phyloP scores from a whole-genome alignment of 2,888 invertebrate species.

The Calliscelio sp. region DNA sequence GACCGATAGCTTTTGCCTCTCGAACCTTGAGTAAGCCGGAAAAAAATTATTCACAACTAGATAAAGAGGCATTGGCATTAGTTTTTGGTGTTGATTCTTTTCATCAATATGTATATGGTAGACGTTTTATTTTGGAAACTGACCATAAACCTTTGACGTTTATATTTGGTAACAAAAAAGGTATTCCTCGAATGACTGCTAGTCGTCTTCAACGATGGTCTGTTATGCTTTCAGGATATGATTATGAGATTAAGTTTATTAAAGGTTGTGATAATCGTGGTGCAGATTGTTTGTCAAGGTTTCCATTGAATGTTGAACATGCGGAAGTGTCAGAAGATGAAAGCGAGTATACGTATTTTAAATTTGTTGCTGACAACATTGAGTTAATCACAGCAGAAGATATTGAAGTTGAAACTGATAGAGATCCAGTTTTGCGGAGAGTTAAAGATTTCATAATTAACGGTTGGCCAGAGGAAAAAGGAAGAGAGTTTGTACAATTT shows the following conservation, averaged over 20 bases:
- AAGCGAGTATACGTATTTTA: not conserved
- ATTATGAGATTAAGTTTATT: conserved; percentile 73
- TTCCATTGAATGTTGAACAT: conserved; percentile 43
- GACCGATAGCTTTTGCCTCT: conserved; percentile 59
- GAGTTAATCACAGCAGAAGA: not conserved
- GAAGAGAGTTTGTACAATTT: not conserved
- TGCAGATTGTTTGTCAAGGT: conserved; percentile 70
- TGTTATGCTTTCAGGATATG: conserved; percentile 65
- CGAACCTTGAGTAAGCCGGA: conserved; percentile 43
- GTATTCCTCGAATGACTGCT: conserved; percentile 80
- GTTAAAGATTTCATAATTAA: not conserved
- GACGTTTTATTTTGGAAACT: conserved; percentile 73
- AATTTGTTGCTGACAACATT: not conserved
- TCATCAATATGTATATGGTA: conserved; percentile 81
- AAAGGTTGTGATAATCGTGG: conserved; percentile 57
- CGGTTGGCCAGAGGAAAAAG: not conserved
- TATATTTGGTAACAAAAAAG: conserved; percentile 77
- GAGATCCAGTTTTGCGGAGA: not conserved
- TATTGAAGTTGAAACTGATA: conserved; percentile 4
- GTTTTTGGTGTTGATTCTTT: conserved; percentile 81
- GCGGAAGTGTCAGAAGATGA: not conserved
- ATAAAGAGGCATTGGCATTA: conserved; percentile 50
- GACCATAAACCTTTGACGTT: conserved; percentile 75
- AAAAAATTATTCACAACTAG: conserved; percentile 76
- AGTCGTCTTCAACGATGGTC: conserved; percentile 80